Evolutionary conservation across 2,113 vertebrate species (phyloP).

Genomic region (Toxotes jaculatrix): DNA sequence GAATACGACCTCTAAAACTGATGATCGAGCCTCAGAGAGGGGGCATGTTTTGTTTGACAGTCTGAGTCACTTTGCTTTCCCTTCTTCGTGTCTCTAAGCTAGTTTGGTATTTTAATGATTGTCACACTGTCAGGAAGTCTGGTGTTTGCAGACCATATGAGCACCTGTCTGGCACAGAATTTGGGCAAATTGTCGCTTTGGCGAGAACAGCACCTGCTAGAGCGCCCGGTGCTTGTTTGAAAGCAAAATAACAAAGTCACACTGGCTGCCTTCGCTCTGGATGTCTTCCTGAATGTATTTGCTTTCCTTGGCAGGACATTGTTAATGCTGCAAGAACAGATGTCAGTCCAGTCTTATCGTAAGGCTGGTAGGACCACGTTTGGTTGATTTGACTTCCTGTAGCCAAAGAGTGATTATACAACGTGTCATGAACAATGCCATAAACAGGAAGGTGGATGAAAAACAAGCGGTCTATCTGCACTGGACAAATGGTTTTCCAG

Average conservation of each 20-base stretch:
- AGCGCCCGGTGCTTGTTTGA: conserved; percentile 34
- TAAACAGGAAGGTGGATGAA: conserved; percentile 13
- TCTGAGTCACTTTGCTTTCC: background rate
- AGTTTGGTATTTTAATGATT: background rate
- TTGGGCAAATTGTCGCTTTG: conserved; percentile 11
- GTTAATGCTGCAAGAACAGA: conserved; percentile 28
- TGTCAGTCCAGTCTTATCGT: background rate
- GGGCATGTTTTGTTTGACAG: background rate
- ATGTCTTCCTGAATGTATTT: conserved; percentile 25
- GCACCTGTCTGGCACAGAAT: conserved; percentile 3
- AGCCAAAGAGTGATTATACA: background rate
- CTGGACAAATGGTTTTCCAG: conserved; percentile 5
- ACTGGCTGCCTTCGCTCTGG: background rate
- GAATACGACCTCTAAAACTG: background rate
- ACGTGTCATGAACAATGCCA: background rate
- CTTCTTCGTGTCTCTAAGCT: background rate
- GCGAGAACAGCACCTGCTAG: conserved; percentile 15
- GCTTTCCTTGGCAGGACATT: background rate
- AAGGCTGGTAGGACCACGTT: background rate
- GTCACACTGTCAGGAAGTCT: background rate
- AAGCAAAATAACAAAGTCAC: conserved; percentile 12
- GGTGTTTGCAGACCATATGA: conserved; percentile 10
- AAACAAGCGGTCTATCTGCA: conserved; percentile 20
- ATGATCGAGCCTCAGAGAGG: background rate
- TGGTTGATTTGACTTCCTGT: background rate